Conservation (phyloP, 2,797 vertebrate species). For the Hozukius guyotensis region DNA sequence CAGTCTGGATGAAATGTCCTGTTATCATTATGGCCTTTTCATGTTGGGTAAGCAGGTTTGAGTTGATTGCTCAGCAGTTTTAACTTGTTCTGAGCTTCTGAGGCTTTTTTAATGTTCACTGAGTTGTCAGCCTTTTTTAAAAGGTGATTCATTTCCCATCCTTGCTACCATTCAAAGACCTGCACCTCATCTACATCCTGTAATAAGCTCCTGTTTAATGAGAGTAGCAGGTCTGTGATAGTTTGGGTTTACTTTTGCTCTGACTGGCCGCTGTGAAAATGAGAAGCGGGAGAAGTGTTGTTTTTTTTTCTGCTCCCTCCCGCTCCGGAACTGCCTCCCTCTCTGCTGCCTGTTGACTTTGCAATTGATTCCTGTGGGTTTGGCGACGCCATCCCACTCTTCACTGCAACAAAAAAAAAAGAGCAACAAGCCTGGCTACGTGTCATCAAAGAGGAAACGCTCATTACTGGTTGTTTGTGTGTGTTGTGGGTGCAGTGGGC, state of each 20-base stretch:
- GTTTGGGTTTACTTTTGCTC: slow-evolving; percentile 18
- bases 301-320: neutral
- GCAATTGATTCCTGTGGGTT: slow-evolving; percentile 70
- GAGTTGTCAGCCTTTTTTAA: neutral
- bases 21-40: slow-evolving; percentile 21
- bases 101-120: neutral
- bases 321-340: slow-evolving; percentile 65
- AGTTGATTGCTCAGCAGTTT: slow-evolving; percentile 47
- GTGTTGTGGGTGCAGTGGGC: slow-evolving; percentile 13
- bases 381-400: slow-evolving; percentile 61
- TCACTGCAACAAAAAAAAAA: slow-evolving; percentile 46
- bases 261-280: slow-evolving; percentile 48
- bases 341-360: slow-evolving; percentile 67
- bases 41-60: slow-evolving; percentile 21
- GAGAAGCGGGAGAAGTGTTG: slow-evolving; percentile 25
- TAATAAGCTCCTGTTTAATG: slow-evolving; percentile 8
- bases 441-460: slow-evolving; percentile 61
- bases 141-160: slow-evolving; percentile 18
- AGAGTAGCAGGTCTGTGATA: slow-evolving; percentile 15
- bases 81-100: neutral
- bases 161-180: slow-evolving; percentile 9
- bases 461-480: slow-evolving; percentile 11
- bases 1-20: slow-evolving; percentile 22
- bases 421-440: slow-evolving; percentile 18
- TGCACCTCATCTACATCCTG: slow-evolving; percentile 14